Base-by-base conservation (phyloP, 1,140 invertebrate species). In the Dermatophagoides farinae region DNA sequence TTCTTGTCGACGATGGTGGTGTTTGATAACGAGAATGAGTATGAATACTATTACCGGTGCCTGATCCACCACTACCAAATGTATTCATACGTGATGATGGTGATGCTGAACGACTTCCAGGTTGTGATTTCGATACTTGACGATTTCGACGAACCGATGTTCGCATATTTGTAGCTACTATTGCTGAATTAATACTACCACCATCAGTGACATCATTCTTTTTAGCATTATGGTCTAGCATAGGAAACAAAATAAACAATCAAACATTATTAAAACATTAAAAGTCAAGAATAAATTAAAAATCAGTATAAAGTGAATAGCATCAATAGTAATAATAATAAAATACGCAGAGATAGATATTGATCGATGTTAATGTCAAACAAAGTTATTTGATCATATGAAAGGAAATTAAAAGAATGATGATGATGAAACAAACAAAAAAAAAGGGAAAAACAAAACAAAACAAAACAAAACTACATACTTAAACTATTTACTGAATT, bases 101-200 rank as follows among this genome's bases (percentile, higher is more conserved):
- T 0, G 87, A 90, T 51, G 84, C 84, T 9, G 86, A 89, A 57
- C 88, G 77, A 65, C 86, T 89, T 59, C 80, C 82, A 43, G 85
- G 62, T 38, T 64, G 62, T 38, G 62, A 64, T 46, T 61, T 63
- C 11, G 62, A 64, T 11, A 64, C 52, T 8, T 31, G 31, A 25
- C 62, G 50, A 18, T 14, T 18, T 40, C 41, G 44, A 5, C 38
- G 16, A 16, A 11, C 25, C 31, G 25, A 14, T 46, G 41, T 14
- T 23, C 40, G 14, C 16, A 31, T 31, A 38, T 11, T 47, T n/a
- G 12, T 23, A 47, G 43, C 18, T 43, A n/a, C n/a, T n/a, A n/a
- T n/a, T n/a, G 43, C 12, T 25, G 37, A 6, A 6, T 16, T 52
- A 20, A n/a, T 20, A n/a, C 22, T 23, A 5, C 22, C 1, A n/a